These are phyloP conservation scores for Leptobrachium leishanense DNA, from an alignment of 2,113 vertebrate species.

Conservation along the genomic window DNA sequence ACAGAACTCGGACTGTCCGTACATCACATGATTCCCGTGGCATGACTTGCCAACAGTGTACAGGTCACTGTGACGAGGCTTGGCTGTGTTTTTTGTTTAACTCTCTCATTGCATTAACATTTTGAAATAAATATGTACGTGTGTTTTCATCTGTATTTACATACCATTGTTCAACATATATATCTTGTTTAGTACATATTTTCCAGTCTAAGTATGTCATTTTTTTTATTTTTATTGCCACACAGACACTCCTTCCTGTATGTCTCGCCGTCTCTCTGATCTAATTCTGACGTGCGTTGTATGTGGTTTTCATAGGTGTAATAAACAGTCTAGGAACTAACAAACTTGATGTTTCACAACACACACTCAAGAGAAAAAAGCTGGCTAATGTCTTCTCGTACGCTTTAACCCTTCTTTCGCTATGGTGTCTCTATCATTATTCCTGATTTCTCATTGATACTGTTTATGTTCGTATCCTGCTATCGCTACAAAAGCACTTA, in stretches of 20 bases:
- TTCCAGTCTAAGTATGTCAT: background rate
- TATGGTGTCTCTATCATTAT: too few species aligned
- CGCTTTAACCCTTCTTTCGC: too few species aligned
- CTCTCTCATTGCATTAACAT: background rate
- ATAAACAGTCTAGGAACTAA: slow-evolving; percentile 38
- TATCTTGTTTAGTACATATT: background rate
- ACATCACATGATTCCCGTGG: slow-evolving; percentile 54
- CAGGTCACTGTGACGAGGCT: slow-evolving; percentile 48
- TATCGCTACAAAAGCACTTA: too few species aligned
- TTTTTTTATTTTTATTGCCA: slow-evolving; percentile 20
- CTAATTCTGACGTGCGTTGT: slow-evolving; percentile 32
- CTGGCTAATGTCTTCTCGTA: background rate
- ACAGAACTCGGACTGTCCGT: slow-evolving; percentile 23
- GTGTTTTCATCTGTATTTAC: too few species aligned
- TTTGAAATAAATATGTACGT: too few species aligned
- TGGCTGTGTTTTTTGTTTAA: background rate
- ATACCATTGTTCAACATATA: background rate
- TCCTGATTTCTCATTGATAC: too few species aligned
- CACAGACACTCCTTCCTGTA: slow-evolving; percentile 36
- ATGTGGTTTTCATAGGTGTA: slow-evolving; percentile 32
- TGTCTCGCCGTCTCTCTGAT: slow-evolving; percentile 38
- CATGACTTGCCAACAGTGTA: slow-evolving; percentile 52
- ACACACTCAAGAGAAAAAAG: background rate
- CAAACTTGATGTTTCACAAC: slow-evolving; percentile 29
- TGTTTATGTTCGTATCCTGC: too few species aligned